Evolutionary conservation across 23 tunicate genomes (phyloP), one percentile per base, ranked within the genome.

Genomic region (Oikopleura vanhoeffeni): DNA sequence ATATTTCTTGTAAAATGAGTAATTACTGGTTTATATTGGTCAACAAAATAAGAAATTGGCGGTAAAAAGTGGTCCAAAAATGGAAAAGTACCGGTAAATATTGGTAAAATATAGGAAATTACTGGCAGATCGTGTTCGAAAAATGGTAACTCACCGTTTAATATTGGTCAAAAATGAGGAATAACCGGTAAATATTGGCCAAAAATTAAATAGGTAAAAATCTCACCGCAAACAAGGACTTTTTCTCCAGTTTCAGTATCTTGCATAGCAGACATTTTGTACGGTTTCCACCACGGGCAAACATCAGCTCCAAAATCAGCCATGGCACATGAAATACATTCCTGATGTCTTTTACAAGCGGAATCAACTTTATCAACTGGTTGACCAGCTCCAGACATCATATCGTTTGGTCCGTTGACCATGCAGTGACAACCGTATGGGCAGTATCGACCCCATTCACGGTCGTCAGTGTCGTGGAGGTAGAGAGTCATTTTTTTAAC

Each of bases 291-390:
- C 79, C 79, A 71, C 38, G 79, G 79, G 35, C 79, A 71, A 38
- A 71, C 79, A 32, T 71, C 79, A 32, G 79, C 35, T 28, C 79
- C 79, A 71, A 71, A 71, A 30, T 71, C 79, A 3, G 3, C 36
- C 34, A 71, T 18, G 34, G 79, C 79, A 30, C 79, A 71, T 4
- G 27, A 2, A 30, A 71, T 30, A 71, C 79, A 71, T 30, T 71
- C 34, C 38, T 71, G 27, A 30, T 71, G 35, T 71, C 79, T 33
- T 32, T 71, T 71, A 30, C 79, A 71, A 32, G 79, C 79, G 4
- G 79, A 71, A 30, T 71, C 79, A 71, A 71, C 32, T 71, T 71
- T 38, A 71, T 71, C 79, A 38, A 71, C 79, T 71, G 79, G 79
- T 28, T 71, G 34, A 38, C 79, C 79, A 28, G 3, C 3, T 33